These are phyloP conservation scores for Takifugu ocellatus DNA, from an alignment of 2,797 vertebrate species.

Conservation along the genomic window DNA sequence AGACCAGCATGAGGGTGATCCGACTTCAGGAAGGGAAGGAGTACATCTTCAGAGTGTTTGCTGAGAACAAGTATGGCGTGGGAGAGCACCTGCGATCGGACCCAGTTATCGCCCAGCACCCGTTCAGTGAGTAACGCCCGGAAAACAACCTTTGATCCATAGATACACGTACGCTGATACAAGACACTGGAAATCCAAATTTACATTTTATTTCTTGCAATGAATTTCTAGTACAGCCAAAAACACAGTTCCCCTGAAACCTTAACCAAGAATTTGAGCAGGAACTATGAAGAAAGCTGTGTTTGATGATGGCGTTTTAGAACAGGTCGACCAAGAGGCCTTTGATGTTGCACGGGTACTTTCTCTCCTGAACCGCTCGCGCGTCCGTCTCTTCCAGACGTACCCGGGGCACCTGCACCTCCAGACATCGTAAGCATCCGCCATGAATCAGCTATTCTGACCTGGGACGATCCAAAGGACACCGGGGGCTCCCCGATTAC, in stretches of 20 bases:
- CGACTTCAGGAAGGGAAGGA: slow-evolving; percentile 93
- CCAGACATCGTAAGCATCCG: slow-evolving; percentile 87
- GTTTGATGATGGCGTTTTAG: too few relatives aligned
- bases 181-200: too few relatives aligned
- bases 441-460: slow-evolving; percentile 90
- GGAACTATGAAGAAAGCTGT: too few relatives aligned
- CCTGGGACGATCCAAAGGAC: slow-evolving; percentile 91
- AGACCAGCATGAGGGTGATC: slow-evolving; percentile 92
- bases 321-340: too few relatives aligned
- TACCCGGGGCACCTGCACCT: slow-evolving; percentile 92
- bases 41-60: slow-evolving; percentile 95
- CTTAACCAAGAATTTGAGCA: too few relatives aligned
- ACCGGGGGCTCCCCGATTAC: slow-evolving; percentile 94
- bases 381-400: slow-evolving; percentile 75
- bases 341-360: too few relatives aligned
- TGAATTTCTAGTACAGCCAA: too few relatives aligned
- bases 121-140: slow-evolving; percentile 85
- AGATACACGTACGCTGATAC: too few relatives aligned
- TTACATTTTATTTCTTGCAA: too few relatives aligned
- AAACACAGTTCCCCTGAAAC: too few relatives aligned
- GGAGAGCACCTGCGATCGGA: slow-evolving; percentile 95
- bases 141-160: too few relatives aligned
- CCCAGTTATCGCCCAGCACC: slow-evolving; percentile 91
- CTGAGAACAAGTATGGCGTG: slow-evolving; percentile 97
- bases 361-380: neutral